Conservation (phyloP, 2,113 vertebrate genomes). For the Barnardius zonarius region DNA sequence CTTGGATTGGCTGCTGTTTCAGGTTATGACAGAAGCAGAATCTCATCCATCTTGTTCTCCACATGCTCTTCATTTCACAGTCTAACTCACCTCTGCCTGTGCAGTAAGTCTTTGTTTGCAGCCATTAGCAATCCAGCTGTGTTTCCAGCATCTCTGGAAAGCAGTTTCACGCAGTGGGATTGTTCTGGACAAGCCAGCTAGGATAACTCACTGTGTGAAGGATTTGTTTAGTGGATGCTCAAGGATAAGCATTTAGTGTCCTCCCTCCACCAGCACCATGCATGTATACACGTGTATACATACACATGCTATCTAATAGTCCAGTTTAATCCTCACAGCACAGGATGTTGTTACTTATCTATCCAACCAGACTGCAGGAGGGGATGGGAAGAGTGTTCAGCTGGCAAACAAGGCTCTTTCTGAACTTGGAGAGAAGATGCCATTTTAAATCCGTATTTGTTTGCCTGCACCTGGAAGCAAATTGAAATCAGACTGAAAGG, state of each 20-base stretch:
- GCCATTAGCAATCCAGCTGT: not conserved
- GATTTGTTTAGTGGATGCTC: not conserved
- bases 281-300: not conserved
- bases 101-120: not conserved
- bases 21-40: not conserved
- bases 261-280: not conserved
- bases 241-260: slow-evolving; percentile 7
- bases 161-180: not conserved
- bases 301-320: not conserved
- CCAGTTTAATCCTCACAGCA: not conserved
- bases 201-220: not conserved
- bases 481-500: not conserved
- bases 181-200: not conserved
- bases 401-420: not conserved
- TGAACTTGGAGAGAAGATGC: not conserved
- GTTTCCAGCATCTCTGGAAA: not conserved
- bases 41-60: not conserved
- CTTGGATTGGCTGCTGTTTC: not conserved
- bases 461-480: not conserved
- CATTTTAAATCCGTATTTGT: not conserved
- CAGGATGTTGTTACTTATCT: slow-evolving; percentile 5
- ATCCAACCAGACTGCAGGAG: not conserved
- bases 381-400: not conserved
- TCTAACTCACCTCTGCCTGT: not conserved
- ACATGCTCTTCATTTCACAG: not conserved